These are phyloP conservation scores for Rhinopomastus cyanomelas DNA, from an alignment of 2,113 vertebrate species.

Conservation along the genomic window DNA sequence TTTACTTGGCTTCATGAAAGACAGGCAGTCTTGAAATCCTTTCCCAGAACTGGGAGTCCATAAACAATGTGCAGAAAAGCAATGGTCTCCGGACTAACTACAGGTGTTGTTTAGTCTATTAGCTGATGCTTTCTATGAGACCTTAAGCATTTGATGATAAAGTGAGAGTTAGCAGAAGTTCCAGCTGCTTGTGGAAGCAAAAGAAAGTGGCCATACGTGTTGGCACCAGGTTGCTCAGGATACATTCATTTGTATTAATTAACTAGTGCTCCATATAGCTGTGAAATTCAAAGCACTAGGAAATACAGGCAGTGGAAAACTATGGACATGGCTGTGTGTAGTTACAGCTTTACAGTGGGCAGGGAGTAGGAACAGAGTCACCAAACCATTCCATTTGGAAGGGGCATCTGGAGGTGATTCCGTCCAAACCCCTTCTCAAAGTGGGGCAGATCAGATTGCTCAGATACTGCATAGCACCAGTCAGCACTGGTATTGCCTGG, in stretches of 20 bases:
- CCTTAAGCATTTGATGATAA: not conserved
- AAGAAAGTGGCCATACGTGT: not conserved
- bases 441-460: not conserved
- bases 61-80: not conserved
- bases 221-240: accelerated
- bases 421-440: not conserved
- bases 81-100: not conserved
- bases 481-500: not conserved
- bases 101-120: not conserved
- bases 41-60: not conserved
- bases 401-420: not conserved
- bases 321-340: not conserved
- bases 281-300: not conserved
- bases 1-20: not conserved
- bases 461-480: not conserved
- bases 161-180: not conserved
- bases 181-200: not conserved
- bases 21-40: not conserved
- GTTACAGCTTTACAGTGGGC: not conserved
- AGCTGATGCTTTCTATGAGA: not conserved
- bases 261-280: not conserved
- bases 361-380: not conserved
- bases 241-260: too few species aligned
- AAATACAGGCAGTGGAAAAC: not conserved
- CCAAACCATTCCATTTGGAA: not conserved